Base-by-base conservation (phyloP, 2,888 invertebrate species). In the Uloborus plumipes region DNA sequence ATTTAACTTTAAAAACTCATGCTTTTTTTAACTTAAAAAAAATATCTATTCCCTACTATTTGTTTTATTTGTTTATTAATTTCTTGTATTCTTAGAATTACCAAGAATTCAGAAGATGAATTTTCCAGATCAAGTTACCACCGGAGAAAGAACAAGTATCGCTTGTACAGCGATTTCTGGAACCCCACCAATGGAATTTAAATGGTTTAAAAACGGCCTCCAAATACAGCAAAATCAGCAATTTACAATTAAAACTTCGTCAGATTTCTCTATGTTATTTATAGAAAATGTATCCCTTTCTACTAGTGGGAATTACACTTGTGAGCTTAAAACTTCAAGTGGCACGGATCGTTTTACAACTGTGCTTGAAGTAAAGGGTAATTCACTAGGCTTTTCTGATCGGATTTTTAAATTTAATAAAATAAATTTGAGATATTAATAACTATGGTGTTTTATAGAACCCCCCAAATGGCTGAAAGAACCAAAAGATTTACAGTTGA, bases 91-190 rank as follows among this genome's bases (percentile, higher is more conserved):
- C 26, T 18, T 64, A 82, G 82, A 73, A 31, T 26, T 22, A 20
- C 76, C 82, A 11, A 76, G 72, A 53, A 55, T 82, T 22, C 82
- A 82, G 20, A 71, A 71, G 53, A 61, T 82, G 22, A 31, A 13
- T 15, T 82, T 82, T 61, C 76, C 76, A 11, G 76, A 76, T 50
- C 82, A 67, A 62, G 82, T 82, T 15, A 20, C 76, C 1, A 62
- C 76, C 3, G 72, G 76, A 31, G 61, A 72, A 53, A 82, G 70
- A 70, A 85, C 85, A 13, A 84, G 85, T 76, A 74, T 84, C 11
- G 73, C 83, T 14, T 86, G 86, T 64, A 76, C 85, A 49, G 81
- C 85, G 14, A 70, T 84, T 39, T 76, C 83, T 16, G 86, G 86
- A 49, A 81, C 84, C 51, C 79, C 84, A 26, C 86, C 86, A 14